Percentiles rank a stretch among this genome's conserved stretches.
These are phyloP conservation scores for Patella pellucida DNA, from an alignment of 2,888 invertebrate species.

Conservation along the genomic window DNA sequence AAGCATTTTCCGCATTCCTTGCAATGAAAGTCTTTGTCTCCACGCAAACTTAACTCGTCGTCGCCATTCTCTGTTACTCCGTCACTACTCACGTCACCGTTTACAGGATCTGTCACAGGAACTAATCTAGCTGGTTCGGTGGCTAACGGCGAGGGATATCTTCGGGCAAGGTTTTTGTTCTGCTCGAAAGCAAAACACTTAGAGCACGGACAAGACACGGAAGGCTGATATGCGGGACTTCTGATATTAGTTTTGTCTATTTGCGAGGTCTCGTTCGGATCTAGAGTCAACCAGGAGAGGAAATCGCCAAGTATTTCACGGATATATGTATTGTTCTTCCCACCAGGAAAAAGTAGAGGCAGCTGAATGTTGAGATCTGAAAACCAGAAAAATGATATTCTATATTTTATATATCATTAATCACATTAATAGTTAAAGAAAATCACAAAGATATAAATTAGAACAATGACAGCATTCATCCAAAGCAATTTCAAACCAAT, in stretches of 20 bases:
- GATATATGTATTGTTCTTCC: slow-evolving; percentile 26
- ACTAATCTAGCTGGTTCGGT: neutral
- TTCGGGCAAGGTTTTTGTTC: neutral
- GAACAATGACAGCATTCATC: too few species aligned
- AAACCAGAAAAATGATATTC: neutral
- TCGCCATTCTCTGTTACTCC: neutral
- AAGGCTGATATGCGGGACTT: neutral
- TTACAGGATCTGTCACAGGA: neutral
- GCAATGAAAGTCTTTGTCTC: slow-evolving; percentile 78
- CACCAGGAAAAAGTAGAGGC: slow-evolving; percentile 9
- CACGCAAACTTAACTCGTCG: neutral
- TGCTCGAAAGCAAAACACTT: neutral
- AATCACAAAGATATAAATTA: too few species aligned
- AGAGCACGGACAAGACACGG: neutral
- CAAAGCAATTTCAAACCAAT: too few species aligned
- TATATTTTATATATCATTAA: too few species aligned
- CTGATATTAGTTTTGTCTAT: neutral
- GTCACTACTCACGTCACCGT: neutral
- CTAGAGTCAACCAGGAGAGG: slow-evolving; percentile 43
- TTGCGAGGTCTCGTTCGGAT: slow-evolving; percentile 23
- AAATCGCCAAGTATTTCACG: slow-evolving; percentile 41
- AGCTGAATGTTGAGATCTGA: neutral
- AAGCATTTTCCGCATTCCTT: slow-evolving; percentile 97
- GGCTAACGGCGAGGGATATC: neutral
- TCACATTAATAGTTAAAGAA: too few species aligned